A percentile compares a stretch with the other conserved stretches of the same genome.
These are phyloP conservation scores for Trachymyrmex septentrionalis DNA, from an alignment of 1,140 invertebrate species.

Conservation along the genomic window DNA sequence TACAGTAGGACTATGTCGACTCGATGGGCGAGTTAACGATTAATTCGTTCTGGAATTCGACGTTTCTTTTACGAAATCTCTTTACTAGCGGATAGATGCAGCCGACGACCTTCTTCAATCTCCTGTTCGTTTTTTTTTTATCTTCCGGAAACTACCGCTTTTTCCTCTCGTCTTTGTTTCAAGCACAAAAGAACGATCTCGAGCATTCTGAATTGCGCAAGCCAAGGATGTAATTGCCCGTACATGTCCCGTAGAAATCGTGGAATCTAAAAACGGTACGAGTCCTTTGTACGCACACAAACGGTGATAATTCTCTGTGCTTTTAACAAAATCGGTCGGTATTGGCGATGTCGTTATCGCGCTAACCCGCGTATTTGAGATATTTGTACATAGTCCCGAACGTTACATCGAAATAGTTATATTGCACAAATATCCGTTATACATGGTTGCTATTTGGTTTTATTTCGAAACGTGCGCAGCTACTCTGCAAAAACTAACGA, in stretches of 20 bases:
- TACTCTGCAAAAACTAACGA: slow-evolving; percentile 35
- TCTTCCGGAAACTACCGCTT: slow-evolving; percentile 44
- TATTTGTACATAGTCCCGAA: slow-evolving; percentile 30
- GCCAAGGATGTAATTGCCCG: slow-evolving; percentile 62
- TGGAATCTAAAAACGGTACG: slow-evolving; percentile 53
- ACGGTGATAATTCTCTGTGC: slow-evolving; percentile 28
- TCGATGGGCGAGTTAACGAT: slow-evolving; percentile 46
- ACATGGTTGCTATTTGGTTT: slow-evolving; percentile 7
- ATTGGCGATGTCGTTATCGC: slow-evolving; percentile 17
- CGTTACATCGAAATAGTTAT: slow-evolving; percentile 12
- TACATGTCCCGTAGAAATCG: slow-evolving; percentile 52
- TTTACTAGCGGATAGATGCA: slow-evolving; percentile 5
- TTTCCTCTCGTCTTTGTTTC: slow-evolving; percentile 63
- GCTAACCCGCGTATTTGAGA: not conserved
- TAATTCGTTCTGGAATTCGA: slow-evolving; percentile 47
- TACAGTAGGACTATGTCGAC: slow-evolving; percentile 34
- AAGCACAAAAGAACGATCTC: slow-evolving; percentile 63
- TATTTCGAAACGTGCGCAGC: slow-evolving; percentile 29
- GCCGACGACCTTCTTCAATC: not conserved
- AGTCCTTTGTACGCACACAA: slow-evolving; percentile 17
- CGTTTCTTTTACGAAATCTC: slow-evolving; percentile 34
- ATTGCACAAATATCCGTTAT: slow-evolving; percentile 33
- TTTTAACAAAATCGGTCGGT: slow-evolving; percentile 51
- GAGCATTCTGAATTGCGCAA: slow-evolving; percentile 52
- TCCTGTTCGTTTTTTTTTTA: not conserved